phyloP scores from a whole-genome alignment of 2,888 invertebrate genomes.

The Lasioglossum pauxillum region DNA sequence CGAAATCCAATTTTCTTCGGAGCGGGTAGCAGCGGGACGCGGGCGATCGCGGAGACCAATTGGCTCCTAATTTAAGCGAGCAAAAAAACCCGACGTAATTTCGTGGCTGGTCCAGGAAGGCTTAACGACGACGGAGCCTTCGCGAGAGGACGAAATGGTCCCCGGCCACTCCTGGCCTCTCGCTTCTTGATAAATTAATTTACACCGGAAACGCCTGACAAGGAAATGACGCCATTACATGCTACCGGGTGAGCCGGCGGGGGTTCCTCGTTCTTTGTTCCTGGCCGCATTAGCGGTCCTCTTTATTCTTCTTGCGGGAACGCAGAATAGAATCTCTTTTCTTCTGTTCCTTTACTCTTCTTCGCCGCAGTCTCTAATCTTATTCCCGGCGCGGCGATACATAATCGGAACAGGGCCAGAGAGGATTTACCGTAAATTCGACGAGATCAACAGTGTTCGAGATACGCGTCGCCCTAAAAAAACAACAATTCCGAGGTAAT shows the following conservation, averaged over 20 bases:
- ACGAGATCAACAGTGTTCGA: too few species aligned
- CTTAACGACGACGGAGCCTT: conserved; percentile 32
- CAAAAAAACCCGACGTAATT: conserved; percentile 73
- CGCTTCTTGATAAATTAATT: conserved; percentile 81
- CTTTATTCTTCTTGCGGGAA: conserved; percentile 32
- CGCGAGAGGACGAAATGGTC: conserved; percentile 49
- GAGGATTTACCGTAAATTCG: not conserved
- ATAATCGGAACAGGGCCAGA: not conserved
- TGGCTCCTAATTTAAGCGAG: conserved; percentile 73
- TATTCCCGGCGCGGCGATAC: not conserved
- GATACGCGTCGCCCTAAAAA: not conserved
- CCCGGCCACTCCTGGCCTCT: conserved; percentile 44
- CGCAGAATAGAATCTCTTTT: not conserved
- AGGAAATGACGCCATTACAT: conserved; percentile 80
- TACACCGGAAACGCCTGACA: conserved; percentile 81
- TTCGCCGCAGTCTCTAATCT: not conserved
- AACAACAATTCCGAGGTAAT: not conserved
- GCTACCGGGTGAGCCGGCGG: conserved; percentile 69
- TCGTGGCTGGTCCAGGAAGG: conserved; percentile 57
- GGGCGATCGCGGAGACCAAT: conserved; percentile 70
- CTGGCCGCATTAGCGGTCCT: conserved; percentile 21
- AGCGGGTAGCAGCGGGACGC: conserved; percentile 61
- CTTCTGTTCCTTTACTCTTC: not conserved
- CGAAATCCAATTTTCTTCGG: conserved; percentile 64
- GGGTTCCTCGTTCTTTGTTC: conserved; percentile 32